Evolutionary conservation across 2,888 invertebrate species (phyloP).

Genomic region (Agriotes lineatus): DNA sequence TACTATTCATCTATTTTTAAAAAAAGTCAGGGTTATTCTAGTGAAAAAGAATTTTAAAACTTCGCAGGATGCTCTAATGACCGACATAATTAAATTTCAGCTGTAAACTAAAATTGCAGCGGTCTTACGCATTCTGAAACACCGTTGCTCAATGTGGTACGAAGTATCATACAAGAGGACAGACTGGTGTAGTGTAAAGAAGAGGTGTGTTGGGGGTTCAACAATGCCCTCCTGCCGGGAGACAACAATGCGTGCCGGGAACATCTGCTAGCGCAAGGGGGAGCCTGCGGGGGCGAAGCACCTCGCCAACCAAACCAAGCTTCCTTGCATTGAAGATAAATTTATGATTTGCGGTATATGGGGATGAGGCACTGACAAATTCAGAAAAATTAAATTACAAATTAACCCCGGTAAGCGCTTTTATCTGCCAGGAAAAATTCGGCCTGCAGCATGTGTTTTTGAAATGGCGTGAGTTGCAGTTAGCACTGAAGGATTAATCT

Average conservation of each 20-base stretch:
- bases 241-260: constrained; percentile 64
- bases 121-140: constrained; percentile 27
- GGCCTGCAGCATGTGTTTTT: neutral
- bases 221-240: constrained; percentile 60
- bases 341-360: constrained; percentile 27
- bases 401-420: neutral
- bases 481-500: too few species aligned
- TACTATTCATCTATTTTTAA: too few species aligned
- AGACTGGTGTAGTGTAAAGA: constrained; percentile 54
- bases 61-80: neutral
- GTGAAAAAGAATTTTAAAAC: constrained; percentile 1
- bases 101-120: constrained; percentile 14
- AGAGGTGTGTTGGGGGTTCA: constrained; percentile 57
- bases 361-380: constrained; percentile 15
- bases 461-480: too few species aligned
- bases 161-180: constrained; percentile 44
- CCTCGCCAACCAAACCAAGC: constrained; percentile 33
- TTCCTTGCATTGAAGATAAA: constrained; percentile 37
- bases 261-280: constrained; percentile 62
- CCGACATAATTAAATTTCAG: constrained; percentile 14
- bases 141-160: constrained; percentile 28
- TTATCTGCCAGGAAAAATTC: neutral
- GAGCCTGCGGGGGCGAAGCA: constrained; percentile 52
- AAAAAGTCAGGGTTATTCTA: too few species aligned
- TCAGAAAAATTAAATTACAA: constrained; percentile 17